These are phyloP conservation scores for Phaedon cochleariae DNA, from an alignment of 2,888 invertebrate species.

Conservation along the genomic window DNA sequence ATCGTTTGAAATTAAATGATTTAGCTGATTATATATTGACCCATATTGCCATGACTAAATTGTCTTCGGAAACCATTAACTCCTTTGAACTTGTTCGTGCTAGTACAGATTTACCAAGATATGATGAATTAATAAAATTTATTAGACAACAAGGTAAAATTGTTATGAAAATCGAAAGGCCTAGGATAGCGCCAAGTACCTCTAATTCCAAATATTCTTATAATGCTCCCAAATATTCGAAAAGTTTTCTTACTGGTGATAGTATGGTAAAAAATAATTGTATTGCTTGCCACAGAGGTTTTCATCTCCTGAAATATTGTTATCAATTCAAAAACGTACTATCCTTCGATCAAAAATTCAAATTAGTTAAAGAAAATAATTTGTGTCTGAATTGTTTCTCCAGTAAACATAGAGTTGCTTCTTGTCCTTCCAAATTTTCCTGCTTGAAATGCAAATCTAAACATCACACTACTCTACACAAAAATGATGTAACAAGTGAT, in stretches of 20 bases:
- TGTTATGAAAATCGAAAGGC: too few species aligned
- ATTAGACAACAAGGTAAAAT: too few species aligned
- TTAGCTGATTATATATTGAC: background rate
- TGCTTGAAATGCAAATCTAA: slow-evolving; percentile 6
- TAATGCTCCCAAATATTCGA: background rate
- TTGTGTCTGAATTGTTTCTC: slow-evolving; percentile 22
- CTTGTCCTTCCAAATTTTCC: slow-evolving; percentile 7
- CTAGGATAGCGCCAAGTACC: too few species aligned
- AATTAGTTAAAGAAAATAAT: slow-evolving; percentile 13
- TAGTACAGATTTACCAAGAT: background rate
- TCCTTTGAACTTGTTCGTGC: too few species aligned
- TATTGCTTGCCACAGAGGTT: slow-evolving; percentile 6
- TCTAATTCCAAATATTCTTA: too few species aligned
- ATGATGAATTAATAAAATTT: background rate
- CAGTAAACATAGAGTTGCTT: slow-evolving; percentile 1
- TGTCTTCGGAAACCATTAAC: too few species aligned
- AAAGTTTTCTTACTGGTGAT: background rate
- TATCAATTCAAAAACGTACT: background rate
- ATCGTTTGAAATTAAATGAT: background rate
- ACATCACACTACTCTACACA: slow-evolving; percentile 1
- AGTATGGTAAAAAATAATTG: slow-evolving; percentile 5
- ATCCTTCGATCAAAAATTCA: slow-evolving; percentile 12
- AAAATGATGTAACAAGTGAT: background rate
- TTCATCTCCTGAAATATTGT: slow-evolving; percentile 19
- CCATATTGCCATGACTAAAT: too few species aligned